Evolutionary conservation across 2,797 vertebrate genomes (phyloP).

Genomic region (Sparidentex hasta): DNA sequence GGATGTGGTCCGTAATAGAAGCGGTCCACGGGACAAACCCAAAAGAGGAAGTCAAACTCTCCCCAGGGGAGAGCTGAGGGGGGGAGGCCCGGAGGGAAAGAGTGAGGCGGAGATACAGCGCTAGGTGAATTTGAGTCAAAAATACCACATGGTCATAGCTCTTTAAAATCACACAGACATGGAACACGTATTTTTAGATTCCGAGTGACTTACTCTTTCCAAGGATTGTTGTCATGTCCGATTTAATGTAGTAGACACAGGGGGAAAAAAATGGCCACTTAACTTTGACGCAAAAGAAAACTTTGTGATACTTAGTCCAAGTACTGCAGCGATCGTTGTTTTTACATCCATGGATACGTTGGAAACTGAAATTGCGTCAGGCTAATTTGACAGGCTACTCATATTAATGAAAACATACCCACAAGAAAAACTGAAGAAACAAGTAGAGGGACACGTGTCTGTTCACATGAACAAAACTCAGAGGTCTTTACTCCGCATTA

Average conservation of each 20-base stretch:
- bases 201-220: background rate
- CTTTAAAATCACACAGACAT: background rate
- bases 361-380: background rate
- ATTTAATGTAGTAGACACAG: background rate
- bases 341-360: too few relatives aligned
- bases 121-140: constrained; percentile 7
- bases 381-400: too few relatives aligned
- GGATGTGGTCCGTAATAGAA: constrained; percentile 15
- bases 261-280: too few relatives aligned
- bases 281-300: background rate
- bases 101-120: background rate
- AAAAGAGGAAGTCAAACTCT: constrained; percentile 3
- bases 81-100: background rate
- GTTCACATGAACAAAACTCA: background rate
- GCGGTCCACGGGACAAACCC: constrained; percentile 9
- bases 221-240: too few relatives aligned
- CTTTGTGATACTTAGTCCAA: too few relatives aligned
- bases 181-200: background rate
- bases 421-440: background rate
- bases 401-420: too few relatives aligned
- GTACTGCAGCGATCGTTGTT: background rate
- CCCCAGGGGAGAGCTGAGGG: background rate
- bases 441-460: background rate
- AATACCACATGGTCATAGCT: background rate
- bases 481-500: background rate